phyloP scores from a whole-genome alignment of 2,113 vertebrate genomes.

The Oncorhynchus kisutch region DNA sequence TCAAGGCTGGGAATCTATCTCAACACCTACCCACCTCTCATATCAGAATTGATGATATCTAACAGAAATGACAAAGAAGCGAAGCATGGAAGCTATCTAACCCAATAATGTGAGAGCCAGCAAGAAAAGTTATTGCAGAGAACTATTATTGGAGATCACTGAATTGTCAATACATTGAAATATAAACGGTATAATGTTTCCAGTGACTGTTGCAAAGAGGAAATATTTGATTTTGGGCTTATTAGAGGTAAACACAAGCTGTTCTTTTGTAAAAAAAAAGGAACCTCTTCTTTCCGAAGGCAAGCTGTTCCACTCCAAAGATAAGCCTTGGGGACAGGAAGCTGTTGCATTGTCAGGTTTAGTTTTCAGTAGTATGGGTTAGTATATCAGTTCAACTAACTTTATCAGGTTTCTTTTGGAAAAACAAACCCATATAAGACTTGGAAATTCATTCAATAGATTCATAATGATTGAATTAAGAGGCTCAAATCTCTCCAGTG shows the following conservation, averaged over 20 bases:
- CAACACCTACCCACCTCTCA: constrained; percentile 18
- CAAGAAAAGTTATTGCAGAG: not conserved
- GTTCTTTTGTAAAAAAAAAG: not conserved
- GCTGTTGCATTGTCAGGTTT: constrained; percentile 6
- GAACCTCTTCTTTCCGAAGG: constrained; percentile 2
- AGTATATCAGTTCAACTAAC: too few species aligned
- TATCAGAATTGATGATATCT: constrained; percentile 20
- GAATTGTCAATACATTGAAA: constrained; percentile 1
- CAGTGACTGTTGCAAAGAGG: not conserved
- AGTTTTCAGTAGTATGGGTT: constrained; percentile 14
- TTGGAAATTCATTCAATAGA: too few species aligned
- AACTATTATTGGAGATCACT: too few species aligned
- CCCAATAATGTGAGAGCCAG: not conserved
- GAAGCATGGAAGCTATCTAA: not conserved
- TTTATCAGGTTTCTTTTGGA: too few species aligned
- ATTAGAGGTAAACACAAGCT: constrained; percentile 4
- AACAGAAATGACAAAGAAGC: constrained; percentile 8
- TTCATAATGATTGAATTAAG: too few species aligned
- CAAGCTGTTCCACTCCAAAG: constrained; percentile 23
- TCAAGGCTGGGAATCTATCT: constrained; percentile 19
- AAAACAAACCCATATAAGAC: too few species aligned
- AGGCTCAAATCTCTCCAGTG: not conserved
- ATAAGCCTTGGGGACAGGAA: not conserved
- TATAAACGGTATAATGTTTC: not conserved
- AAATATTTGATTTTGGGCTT: not conserved